Evolutionary conservation across 2,888 invertebrate species (phyloP).

Genomic region (Cheilosia pagana): DNA sequence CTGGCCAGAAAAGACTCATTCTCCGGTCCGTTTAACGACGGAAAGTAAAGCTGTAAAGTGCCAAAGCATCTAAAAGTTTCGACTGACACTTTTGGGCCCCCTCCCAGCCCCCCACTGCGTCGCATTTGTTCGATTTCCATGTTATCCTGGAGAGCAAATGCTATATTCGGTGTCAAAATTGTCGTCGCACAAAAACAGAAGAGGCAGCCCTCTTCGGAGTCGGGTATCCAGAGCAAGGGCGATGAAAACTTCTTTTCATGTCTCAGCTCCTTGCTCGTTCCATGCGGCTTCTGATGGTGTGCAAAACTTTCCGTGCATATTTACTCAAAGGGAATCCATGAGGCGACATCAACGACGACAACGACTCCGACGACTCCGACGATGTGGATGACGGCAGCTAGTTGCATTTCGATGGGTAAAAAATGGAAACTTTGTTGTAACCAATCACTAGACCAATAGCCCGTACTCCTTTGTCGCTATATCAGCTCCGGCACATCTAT

Average conservation of each 20-base stretch:
- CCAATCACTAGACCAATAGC: conserved; percentile 67
- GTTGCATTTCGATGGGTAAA: conserved; percentile 9
- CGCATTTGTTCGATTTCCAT: conserved; percentile 44
- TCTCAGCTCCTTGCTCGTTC: conserved; percentile 5
- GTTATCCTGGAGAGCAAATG: conserved; percentile 44
- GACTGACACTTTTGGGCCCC: conserved; percentile 47
- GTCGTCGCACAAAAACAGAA: conserved; percentile 62
- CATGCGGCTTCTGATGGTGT: conserved; percentile 2
- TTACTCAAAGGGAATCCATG: conserved; percentile 71
- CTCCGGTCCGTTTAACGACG: conserved; percentile 62
- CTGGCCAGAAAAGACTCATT: conserved; percentile 35
- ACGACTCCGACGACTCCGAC: conserved; percentile 17
- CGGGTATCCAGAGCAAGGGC: conserved; percentile 18
- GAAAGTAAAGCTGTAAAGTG: conserved; percentile 73
- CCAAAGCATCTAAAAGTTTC: conserved; percentile 73
- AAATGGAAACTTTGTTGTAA: conserved; percentile 61
- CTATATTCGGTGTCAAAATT: conserved; percentile 71
- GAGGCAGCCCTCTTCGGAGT: conserved; percentile 14
- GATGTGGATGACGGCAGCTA: conserved; percentile 15
- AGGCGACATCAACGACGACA: conserved; percentile 35
- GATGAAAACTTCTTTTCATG: conserved; percentile 64
- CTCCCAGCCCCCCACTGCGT: not conserved
- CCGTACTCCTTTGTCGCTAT: conserved; percentile 15
- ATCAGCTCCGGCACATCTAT: conserved; percentile 16
- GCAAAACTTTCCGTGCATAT: conserved; percentile 70